Evolutionary conservation across 1,140 invertebrate species (phyloP).

Genomic region (Holcopasites calliopsidis): DNA sequence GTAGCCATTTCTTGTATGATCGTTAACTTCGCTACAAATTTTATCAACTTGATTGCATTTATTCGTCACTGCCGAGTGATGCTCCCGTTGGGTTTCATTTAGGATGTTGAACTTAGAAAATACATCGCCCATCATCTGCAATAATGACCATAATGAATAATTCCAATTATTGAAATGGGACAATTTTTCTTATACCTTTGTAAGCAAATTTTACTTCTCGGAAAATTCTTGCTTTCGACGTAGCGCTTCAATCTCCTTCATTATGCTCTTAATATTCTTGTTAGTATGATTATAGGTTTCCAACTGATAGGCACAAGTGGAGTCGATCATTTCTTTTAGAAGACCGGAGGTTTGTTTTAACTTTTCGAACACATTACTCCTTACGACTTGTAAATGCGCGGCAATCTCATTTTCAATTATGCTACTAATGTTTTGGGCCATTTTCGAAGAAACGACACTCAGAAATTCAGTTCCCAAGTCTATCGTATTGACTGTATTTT

Average conservation of each 20-base stretch:
- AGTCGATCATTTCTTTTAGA: constrained; percentile 64
- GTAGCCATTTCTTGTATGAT: constrained; percentile 40
- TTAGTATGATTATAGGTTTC: constrained; percentile 58
- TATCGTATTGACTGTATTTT: constrained; percentile 50
- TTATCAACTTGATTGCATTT: constrained; percentile 48
- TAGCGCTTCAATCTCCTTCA: constrained; percentile 53
- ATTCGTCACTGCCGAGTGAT: constrained; percentile 40
- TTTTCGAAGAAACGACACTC: constrained; percentile 46
- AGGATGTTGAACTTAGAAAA: constrained; percentile 59
- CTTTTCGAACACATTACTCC: constrained; percentile 61
- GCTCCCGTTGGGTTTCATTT: constrained; percentile 46
- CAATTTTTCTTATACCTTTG: constrained; percentile 51
- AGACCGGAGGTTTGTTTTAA: constrained; percentile 59
- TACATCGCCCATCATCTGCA: constrained; percentile 62
- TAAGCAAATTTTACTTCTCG: constrained; percentile 53
- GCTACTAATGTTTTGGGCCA: constrained; percentile 65
- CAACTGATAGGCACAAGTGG: constrained; percentile 56
- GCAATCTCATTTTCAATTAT: constrained; percentile 66
- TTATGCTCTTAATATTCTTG: constrained; percentile 56
- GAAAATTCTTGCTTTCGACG: constrained; percentile 57
- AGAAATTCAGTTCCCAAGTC: constrained; percentile 60
- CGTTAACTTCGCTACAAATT: constrained; percentile 51
- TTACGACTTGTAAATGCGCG: constrained; percentile 64
- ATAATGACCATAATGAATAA: constrained; percentile 35
- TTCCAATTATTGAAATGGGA: background rate